Evolutionary conservation across 2,888 invertebrate genomes (phyloP).

Genomic region (Oeneis ivallda): DNA sequence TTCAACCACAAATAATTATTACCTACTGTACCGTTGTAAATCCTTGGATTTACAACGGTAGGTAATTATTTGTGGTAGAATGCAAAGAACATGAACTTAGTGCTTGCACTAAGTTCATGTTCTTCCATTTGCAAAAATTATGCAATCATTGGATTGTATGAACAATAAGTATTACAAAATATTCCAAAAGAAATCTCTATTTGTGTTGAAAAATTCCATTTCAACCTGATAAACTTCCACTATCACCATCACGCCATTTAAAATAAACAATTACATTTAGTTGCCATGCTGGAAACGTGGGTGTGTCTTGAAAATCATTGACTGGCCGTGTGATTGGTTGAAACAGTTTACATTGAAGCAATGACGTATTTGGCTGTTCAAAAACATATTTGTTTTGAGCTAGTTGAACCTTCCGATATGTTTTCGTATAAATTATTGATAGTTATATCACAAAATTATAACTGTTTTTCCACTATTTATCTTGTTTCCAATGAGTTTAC

Average conservation of each 20-base stretch:
- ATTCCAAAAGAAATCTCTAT: constrained; percentile 31
- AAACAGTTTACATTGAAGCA: constrained; percentile 51
- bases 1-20: no score
- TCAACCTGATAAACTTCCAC: constrained; percentile 38
- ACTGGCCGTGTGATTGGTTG: constrained; percentile 51
- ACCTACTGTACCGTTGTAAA: no score
- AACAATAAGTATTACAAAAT: constrained; percentile 24
- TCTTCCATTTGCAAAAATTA: no score
- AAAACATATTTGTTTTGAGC: constrained; percentile 74
- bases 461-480: constrained; percentile 75
- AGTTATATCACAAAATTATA: constrained; percentile 53
- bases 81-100: no score
- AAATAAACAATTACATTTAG: constrained; percentile 41
- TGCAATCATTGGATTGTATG: no score
- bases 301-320: constrained; percentile 73
- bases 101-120: no score
- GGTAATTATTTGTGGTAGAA: no score
- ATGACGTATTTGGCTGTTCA: constrained; percentile 63
- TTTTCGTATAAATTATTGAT: constrained; percentile 58
- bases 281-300: constrained; percentile 70
- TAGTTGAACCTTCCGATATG: constrained; percentile 58
- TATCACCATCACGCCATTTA: constrained; percentile 38
- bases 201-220: constrained; percentile 30
- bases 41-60: no score
- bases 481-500: constrained; percentile 74